Evolutionary conservation across 1,140 invertebrate genomes (phyloP).

Genomic region (Euura saliciscinereae): DNA sequence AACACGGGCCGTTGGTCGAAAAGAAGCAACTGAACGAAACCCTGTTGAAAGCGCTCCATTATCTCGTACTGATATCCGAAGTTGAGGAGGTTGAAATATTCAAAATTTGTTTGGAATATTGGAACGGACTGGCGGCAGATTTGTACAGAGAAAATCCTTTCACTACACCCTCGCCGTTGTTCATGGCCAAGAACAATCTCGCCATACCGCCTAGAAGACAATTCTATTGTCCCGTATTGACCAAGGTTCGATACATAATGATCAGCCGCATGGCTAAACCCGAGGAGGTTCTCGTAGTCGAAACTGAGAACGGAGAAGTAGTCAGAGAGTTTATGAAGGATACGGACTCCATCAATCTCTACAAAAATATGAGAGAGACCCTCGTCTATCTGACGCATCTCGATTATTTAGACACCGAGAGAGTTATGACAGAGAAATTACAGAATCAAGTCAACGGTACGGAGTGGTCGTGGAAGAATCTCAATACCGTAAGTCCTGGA

Average conservation of each 20-base stretch:
- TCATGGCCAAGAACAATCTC: slow-evolving; percentile 52
- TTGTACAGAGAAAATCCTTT: slow-evolving; percentile 83
- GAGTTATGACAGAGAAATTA: slow-evolving; percentile 99
- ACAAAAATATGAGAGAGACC: slow-evolving; percentile 99
- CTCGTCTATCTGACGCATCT: slow-evolving; percentile 99
- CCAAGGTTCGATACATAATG: slow-evolving; percentile 97
- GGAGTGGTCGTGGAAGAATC: slow-evolving; percentile 99
- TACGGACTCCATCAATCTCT: slow-evolving; percentile 98
- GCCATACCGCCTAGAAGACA: slow-evolving; percentile 62
- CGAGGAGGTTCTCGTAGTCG: slow-evolving; percentile 99
- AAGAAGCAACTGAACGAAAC: slow-evolving; percentile 74
- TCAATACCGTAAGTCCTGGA: slow-evolving; percentile 82
- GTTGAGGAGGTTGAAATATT: slow-evolving; percentile 99
- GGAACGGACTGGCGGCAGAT: slow-evolving; percentile 92
- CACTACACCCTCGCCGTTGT: slow-evolving; percentile 46
- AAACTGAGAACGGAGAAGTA: slow-evolving; percentile 99
- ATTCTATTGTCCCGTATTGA: slow-evolving; percentile 82
- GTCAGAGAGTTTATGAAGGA: slow-evolving; percentile 99
- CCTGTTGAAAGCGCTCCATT: slow-evolving; percentile 85
- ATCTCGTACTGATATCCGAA: slow-evolving; percentile 96
- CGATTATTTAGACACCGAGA: slow-evolving; percentile 96
- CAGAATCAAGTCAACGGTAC: slow-evolving; percentile 98
- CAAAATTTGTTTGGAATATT: slow-evolving; percentile 99
- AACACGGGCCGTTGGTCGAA: slow-evolving; percentile 90
- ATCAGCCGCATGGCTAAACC: slow-evolving; percentile 99